Conservation (phyloP, 1,140 invertebrate genomes). For the Drosophila miranda region DNA sequence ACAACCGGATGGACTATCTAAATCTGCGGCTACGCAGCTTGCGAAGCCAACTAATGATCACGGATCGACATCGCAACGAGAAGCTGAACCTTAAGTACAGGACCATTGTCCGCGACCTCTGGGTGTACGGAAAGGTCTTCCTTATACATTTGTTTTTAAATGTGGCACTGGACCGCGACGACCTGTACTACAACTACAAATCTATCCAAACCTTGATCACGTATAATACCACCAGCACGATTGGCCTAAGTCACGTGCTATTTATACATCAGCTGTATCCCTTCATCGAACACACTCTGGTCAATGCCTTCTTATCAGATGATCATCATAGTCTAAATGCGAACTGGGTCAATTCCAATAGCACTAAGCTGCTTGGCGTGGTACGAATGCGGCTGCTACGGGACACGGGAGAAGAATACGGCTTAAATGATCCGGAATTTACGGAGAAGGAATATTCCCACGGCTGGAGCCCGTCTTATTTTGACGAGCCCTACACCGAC, state of each 20-base stretch:
- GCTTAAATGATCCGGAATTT: slow-evolving; percentile 15
- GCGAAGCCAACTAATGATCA: slow-evolving; percentile 35
- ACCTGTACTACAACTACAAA: slow-evolving; percentile 34
- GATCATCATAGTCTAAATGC: not conserved
- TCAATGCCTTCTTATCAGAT: slow-evolving; percentile 42
- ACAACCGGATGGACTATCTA: slow-evolving; percentile 32
- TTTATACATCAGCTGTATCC: slow-evolving; percentile 33
- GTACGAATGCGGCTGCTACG: slow-evolving; percentile 60
- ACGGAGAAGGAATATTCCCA: slow-evolving; percentile 28
- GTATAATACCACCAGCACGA: not conserved
- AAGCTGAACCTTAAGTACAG: slow-evolving; percentile 55
- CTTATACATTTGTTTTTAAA: slow-evolving; percentile 30
- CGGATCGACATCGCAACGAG: slow-evolving; percentile 56
- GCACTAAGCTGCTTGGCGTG: slow-evolving; percentile 45
- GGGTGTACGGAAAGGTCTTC: slow-evolving; percentile 50
- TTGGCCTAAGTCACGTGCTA: slow-evolving; percentile 18
- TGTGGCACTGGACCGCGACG: not conserved
- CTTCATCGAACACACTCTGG: slow-evolving; percentile 35
- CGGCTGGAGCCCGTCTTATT: slow-evolving; percentile 51
- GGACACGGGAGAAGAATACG: not conserved
- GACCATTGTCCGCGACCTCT: slow-evolving; percentile 45
- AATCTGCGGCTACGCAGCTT: slow-evolving; percentile 29
- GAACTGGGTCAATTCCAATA: slow-evolving; percentile 37
- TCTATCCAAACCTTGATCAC: not conserved
- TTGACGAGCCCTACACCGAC: slow-evolving; percentile 38